A percentile compares a stretch with the other conserved stretches of the same genome.
Conservation (phyloP, 2,888 invertebrate genomes). For the Ophioninae sp. region DNA sequence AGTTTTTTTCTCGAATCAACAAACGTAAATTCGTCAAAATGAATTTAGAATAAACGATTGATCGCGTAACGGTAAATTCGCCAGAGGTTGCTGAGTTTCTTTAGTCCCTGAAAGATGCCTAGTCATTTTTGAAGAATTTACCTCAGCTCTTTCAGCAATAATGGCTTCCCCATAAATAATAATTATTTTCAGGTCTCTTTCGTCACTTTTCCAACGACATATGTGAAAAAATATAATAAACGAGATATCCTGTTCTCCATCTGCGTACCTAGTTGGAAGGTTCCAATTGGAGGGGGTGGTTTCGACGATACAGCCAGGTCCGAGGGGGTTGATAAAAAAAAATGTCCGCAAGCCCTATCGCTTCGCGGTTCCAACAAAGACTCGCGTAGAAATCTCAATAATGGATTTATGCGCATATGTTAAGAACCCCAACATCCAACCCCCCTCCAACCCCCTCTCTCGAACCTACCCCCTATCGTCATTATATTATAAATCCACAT, state of each 20-base stretch:
- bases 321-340: constrained; percentile 63
- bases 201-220: constrained; percentile 35
- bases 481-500: constrained; percentile 70
- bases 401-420: constrained; percentile 81
- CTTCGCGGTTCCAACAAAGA: constrained; percentile 69
- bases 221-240: constrained; percentile 25
- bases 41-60: background rate
- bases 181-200: constrained; percentile 19
- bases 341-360: constrained; percentile 64
- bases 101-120: background rate
- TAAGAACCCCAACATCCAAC: constrained; percentile 66
- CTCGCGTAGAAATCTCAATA: constrained; percentile 76
- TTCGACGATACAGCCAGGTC: background rate
- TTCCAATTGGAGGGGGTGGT: background rate
- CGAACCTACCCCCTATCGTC: constrained; percentile 52
- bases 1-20: background rate
- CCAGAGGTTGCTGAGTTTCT: background rate
- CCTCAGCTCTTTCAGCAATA: background rate
- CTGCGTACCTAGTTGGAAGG: constrained; percentile 40
- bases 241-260: constrained; percentile 60
- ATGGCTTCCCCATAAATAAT: constrained; percentile 28
- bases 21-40: too few relatives aligned
- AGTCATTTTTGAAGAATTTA: background rate
- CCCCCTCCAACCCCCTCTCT: background rate
- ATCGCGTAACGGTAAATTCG: background rate